Conservation (phyloP, 2,888 invertebrate species). For the Lasioglossum figueresi region DNA sequence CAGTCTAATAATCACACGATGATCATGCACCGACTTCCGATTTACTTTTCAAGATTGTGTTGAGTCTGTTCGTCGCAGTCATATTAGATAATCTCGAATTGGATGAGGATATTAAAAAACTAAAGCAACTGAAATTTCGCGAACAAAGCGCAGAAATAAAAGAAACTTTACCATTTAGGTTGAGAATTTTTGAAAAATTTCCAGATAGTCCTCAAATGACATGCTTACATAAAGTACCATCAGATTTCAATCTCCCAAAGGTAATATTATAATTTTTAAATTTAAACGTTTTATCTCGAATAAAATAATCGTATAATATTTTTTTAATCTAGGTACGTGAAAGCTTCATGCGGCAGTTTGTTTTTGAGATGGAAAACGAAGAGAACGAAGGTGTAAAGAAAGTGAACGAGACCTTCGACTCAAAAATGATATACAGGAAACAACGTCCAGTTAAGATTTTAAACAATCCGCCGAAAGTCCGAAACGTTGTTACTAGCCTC, state of each 20-base stretch:
- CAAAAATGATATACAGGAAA: conserved; percentile 92
- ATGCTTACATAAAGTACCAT: conserved; percentile 95
- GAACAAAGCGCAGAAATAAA: conserved; percentile 99
- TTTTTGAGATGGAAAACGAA: conserved; percentile 93
- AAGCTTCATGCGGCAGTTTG: conserved; percentile 99
- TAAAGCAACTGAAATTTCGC: conserved; percentile 98
- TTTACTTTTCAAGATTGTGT: conserved; percentile 91
- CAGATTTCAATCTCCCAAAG: conserved; percentile 95
- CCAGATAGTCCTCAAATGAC: conserved; percentile 99
- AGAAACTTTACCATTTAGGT: conserved; percentile 96
- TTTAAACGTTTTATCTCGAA: not conserved
- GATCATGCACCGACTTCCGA: not conserved
- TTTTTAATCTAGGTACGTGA: conserved; percentile 90
- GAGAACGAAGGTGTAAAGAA: conserved; percentile 86
- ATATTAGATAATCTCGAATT: conserved; percentile 99
- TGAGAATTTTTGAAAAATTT: conserved; percentile 98
- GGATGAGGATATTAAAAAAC: conserved; percentile 99
- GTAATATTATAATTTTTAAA: conserved; percentile 82
- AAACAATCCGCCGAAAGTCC: conserved; percentile 92
- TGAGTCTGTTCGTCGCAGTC: conserved; percentile 99
- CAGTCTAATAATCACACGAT: too few relatives aligned
- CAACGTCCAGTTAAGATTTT: conserved; percentile 93
- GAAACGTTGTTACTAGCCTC: conserved; percentile 91
- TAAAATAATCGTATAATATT: not conserved
- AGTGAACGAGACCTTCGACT: conserved; percentile 88